Conservation (phyloP, 2,797 vertebrate species). For the Rhinatrema bivittatum region DNA sequence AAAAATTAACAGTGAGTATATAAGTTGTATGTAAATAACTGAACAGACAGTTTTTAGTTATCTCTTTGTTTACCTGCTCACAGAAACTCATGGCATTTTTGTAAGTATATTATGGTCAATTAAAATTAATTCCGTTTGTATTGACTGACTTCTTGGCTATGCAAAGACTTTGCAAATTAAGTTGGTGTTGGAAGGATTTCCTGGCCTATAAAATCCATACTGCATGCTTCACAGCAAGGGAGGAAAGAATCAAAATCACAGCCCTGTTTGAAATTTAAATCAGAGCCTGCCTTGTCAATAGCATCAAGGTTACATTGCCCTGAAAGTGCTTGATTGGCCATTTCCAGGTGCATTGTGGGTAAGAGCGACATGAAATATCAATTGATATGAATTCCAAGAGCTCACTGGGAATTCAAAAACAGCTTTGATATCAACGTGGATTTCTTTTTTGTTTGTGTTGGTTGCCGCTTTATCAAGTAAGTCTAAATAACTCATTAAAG, state of each 20-base stretch:
- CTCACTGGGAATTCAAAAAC: too few species aligned
- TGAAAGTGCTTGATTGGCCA: slow-evolving; percentile 28
- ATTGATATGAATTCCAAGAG: background rate
- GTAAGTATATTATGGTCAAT: slow-evolving; percentile 63
- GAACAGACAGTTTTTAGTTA: slow-evolving; percentile 27
- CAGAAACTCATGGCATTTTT: slow-evolving; percentile 44
- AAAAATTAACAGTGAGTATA: slow-evolving; percentile 37
- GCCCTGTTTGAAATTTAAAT: slow-evolving; percentile 68
- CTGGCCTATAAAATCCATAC: slow-evolving; percentile 64
- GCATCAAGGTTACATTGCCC: slow-evolving; percentile 33
- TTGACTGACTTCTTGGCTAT: slow-evolving; percentile 59
- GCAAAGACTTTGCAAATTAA: slow-evolving; percentile 51
- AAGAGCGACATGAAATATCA: slow-evolving; percentile 30
- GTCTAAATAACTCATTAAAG: too few species aligned
- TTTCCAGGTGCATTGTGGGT: background rate
- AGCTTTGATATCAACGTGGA: too few species aligned
- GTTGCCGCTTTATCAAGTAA: too few species aligned
- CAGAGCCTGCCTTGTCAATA: slow-evolving; percentile 53
- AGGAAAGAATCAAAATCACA: slow-evolving; percentile 47
- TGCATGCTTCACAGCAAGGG: slow-evolving; percentile 46
- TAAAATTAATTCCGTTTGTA: slow-evolving; percentile 64
- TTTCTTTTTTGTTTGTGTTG: too few species aligned
- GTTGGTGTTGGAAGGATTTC: slow-evolving; percentile 33
- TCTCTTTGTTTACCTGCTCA: slow-evolving; percentile 32
- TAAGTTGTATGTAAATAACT: slow-evolving; percentile 41